Evolutionary conservation across 2,113 vertebrate species (phyloP).

Genomic region (Gavia stellata): DNA sequence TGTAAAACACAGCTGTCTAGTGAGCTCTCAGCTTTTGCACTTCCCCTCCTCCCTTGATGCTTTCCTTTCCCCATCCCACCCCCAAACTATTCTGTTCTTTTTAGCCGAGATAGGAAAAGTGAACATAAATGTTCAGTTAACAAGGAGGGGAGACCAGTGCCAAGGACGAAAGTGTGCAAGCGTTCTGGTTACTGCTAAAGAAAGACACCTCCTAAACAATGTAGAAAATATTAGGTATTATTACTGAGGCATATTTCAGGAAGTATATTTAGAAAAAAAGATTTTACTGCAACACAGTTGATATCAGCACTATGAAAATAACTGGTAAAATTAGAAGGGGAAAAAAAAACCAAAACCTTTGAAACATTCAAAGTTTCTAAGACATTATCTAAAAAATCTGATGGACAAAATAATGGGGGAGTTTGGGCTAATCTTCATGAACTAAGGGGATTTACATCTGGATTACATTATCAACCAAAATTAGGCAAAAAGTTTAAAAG

Average conservation of each 20-base stretch:
- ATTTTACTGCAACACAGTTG: neutral
- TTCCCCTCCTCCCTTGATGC: neutral
- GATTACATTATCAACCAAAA: neutral
- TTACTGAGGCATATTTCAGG: neutral
- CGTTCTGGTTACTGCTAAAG: neutral
- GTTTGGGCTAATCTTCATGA: neutral
- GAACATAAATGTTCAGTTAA: neutral
- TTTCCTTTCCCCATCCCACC: neutral
- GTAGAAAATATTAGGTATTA: neutral
- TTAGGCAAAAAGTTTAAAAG: neutral
- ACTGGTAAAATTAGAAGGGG: neutral
- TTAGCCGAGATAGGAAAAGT: neutral
- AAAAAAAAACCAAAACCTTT: neutral
- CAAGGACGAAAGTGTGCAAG: neutral
- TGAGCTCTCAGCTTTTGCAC: neutral
- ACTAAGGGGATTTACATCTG: neutral
- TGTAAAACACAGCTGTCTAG: neutral
- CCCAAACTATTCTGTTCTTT: neutral
- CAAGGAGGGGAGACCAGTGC: neutral
- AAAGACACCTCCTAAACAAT: neutral
- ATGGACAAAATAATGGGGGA: neutral
- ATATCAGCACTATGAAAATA: neutral
- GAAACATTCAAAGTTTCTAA: neutral
- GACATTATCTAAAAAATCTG: neutral
- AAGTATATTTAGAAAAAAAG: neutral